A percentile compares a stretch with the other conserved stretches of the same genome.
Conservation (phyloP, 2,797 vertebrate species). For the Pipistrellus nathusii region DNA sequence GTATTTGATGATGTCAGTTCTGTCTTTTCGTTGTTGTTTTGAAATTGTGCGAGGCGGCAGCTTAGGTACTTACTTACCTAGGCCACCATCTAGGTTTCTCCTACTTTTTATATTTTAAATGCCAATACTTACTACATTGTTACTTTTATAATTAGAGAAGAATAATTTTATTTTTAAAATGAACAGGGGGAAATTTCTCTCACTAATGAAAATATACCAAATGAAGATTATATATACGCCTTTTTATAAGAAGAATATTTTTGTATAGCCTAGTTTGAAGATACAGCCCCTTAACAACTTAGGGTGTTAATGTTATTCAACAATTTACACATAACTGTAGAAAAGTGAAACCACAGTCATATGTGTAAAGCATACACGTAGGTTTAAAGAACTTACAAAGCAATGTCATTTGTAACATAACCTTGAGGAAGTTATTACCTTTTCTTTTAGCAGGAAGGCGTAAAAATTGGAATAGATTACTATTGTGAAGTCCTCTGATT, state of each 20-base stretch:
- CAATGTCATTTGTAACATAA: not conserved
- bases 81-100: too few relatives aligned
- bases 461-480: not conserved
- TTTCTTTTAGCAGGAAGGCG: not conserved
- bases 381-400: not conserved
- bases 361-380: not conserved
- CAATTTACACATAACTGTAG: not conserved
- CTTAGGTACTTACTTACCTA: too few relatives aligned
- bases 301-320: not conserved
- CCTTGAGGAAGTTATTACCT: not conserved
- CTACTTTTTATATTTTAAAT: not conserved
- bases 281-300: not conserved
- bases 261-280: not conserved
- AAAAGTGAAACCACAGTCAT: not conserved
- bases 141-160: slow-evolving; percentile 9
- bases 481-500: not conserved
- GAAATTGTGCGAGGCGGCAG: too few relatives aligned
- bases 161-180: slow-evolving; percentile 32
- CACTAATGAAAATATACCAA: not conserved
- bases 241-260: not conserved
- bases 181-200: not conserved
- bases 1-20: too few relatives aligned
- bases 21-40: too few relatives aligned
- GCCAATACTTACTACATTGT: not conserved
- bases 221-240: not conserved